Conservation (phyloP, 2,888 invertebrate genomes). For the Alentia gelatinosa region DNA sequence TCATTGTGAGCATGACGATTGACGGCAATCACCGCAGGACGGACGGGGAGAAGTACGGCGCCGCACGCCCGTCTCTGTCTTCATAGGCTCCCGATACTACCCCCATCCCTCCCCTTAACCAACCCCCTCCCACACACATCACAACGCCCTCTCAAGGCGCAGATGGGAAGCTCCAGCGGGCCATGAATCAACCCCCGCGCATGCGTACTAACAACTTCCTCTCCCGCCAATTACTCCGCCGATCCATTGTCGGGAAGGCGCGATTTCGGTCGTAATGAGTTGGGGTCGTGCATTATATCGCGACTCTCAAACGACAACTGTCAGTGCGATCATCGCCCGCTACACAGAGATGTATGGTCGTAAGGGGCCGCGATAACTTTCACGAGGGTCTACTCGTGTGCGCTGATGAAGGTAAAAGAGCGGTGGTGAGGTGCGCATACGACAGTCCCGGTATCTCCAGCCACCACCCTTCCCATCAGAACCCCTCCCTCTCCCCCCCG, state of each 20-base stretch:
- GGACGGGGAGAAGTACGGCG: background rate
- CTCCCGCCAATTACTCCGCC: background rate
- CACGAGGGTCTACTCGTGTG: too few species aligned
- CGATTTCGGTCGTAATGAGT: background rate
- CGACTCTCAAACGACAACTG: background rate
- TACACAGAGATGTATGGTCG: background rate
- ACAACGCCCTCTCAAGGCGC: background rate
- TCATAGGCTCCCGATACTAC: background rate
- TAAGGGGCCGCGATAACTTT: background rate
- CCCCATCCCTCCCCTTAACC: background rate
- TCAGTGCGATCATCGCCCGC: background rate
- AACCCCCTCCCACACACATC: background rate
- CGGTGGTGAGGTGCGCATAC: background rate
- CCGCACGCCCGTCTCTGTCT: background rate
- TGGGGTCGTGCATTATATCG: background rate
- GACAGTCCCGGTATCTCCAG: background rate
- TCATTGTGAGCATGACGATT: background rate
- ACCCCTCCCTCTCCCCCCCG: background rate
- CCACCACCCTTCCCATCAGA: background rate
- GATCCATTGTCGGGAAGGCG: background rate
- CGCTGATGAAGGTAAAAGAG: too few species aligned
- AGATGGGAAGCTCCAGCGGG: background rate
- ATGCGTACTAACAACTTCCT: constrained; percentile 31
- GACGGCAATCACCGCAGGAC: background rate
- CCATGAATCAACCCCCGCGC: background rate